Percentiles rank a stretch among this genome's conserved stretches.
These are phyloP conservation scores for Adrianichthys oophorus DNA, from an alignment of 2,797 vertebrate genomes.

Conservation along the genomic window DNA sequence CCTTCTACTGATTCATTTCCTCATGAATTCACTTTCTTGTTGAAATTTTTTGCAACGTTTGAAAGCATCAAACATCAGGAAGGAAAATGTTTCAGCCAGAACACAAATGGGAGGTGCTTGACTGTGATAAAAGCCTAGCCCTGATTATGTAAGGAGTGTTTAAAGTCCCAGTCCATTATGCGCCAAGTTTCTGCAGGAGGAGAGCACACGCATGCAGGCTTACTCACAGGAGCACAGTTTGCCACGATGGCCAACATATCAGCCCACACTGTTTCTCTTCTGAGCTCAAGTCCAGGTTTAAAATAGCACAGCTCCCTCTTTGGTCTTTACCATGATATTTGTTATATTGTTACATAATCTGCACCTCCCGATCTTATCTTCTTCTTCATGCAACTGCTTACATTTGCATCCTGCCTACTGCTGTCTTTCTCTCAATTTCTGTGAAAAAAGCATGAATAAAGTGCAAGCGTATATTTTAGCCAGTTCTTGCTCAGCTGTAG, in stretches of 20 bases:
- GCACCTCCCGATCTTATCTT: constrained; percentile 48
- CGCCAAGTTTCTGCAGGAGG: constrained; percentile 46
- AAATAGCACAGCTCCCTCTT: constrained; percentile 62
- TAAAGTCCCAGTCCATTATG: constrained; percentile 37
- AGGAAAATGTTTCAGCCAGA: constrained; percentile 10
- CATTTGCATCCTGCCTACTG: constrained; percentile 24
- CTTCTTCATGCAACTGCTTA: constrained; percentile 34
- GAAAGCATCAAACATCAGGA: not conserved
- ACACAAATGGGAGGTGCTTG: constrained; percentile 18
- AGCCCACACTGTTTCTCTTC: constrained; percentile 61
- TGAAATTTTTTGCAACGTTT: no score
- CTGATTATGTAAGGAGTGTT: constrained; percentile 49
- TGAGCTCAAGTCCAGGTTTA: constrained; percentile 57
- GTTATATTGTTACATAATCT: constrained; percentile 58
- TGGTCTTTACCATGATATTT: constrained; percentile 59
- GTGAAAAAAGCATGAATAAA: constrained; percentile 7
- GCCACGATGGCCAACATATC: constrained; percentile 54
- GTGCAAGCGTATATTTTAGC: constrained; percentile 4
- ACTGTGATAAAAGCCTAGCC: constrained; percentile 24
- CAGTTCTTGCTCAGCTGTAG: constrained; percentile 10
- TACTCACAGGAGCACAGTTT: constrained; percentile 25
- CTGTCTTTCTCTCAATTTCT: constrained; percentile 13
- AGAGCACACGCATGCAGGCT: constrained; percentile 24
- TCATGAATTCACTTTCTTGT: no score
- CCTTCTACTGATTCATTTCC: no score